Evolutionary conservation across 2,113 vertebrate species (phyloP), one percentile per base, ranked within the genome.

Genomic region (Cairina moschata): DNA sequence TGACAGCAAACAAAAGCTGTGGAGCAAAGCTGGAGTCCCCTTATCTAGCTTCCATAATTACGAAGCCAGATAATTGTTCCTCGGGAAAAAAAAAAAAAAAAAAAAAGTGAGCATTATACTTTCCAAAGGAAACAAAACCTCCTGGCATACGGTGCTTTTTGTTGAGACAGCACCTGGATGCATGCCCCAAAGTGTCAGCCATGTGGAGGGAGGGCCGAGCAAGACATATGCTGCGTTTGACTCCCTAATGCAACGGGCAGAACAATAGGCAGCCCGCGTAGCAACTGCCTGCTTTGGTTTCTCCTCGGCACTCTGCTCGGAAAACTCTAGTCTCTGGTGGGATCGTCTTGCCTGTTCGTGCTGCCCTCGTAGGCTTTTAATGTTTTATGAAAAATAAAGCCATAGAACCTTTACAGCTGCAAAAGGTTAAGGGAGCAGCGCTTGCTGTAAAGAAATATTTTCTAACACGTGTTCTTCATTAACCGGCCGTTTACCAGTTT

Each of bases 71-170:
- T 80, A 84, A 94, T 12, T 91, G 54, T 32, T 94, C 48, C 83
- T 86, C 29, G 28, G 28, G 11, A 38, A 66, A 87, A 59, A 58
- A 55, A 81, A 72, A 34, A 22, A 52, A n/a, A 32, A 55, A 46
- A 66, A 44, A 7, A 8, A 15, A 20, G 55, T 13, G 36, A 95
- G 44, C 7, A 1, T 50, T 79, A 76, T 69, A 83, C 48, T 95
- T 94, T 95, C 95, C 95, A 93, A 96, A 96, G 84, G 85, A 97
- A 96, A 96, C 77, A 97, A 95, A 94, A 88, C 63, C 82, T 91
- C 73, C 83, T 91, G 94, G 94, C 86, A 94, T 59, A 88, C 29
- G 74, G 80, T 60, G 88, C 72, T 94, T 96, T 95, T 32, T 94
- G 94, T 95, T 96, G 96, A 93, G 80, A 88, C 83, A 94, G 88